Evolutionary conservation across 1,140 invertebrate genomes (phyloP), one percentile per base, ranked within the genome.

Genomic region (Latrodectus geometricus): DNA sequence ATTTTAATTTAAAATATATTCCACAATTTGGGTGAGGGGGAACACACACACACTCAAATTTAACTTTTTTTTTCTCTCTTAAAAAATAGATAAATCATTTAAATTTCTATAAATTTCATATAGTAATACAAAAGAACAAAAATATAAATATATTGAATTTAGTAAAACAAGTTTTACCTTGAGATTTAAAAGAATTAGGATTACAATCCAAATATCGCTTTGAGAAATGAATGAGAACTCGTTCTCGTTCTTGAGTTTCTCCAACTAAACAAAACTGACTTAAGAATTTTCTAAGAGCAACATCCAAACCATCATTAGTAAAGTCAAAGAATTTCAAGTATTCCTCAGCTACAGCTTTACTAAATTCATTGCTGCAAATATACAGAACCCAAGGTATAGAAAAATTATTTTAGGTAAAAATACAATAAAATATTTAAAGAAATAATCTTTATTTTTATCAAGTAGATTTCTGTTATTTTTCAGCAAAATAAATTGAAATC

Each of bases 291-390:
- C 98, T 93, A 88, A 99, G 92, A 88, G 98, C 97, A 88, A 95
- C 94, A 93, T 99, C 98, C 89, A 99, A 92, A 72, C 96, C 95
- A 90, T 96, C 94, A 87, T 94, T 94, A 88, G 95, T 94, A 90
- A 99, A 99, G 89, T 95, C 95, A 92, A 99, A 99, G 92, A 97
- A 96, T 90, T 96, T 96, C 88, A 99, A 92, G 92, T 99, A 99
- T 92, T 99, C 98, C 90, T 98, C 97, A 52, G 97, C 97, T 15
- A 99, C 97, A 17, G 96, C 95, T 89, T 95, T 94, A 89, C 95
- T 97, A 91, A 99, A 99, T 89, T 99, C 97, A 92, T 99, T 99
- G 93, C 97, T 98, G 92, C 23, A 94, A 93, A 49, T 0, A 49
- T 7, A 85, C 74, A 11, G 5, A 35, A 35, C 1, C 35, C 1